Evolutionary conservation across 2,113 vertebrate species (phyloP).

Genomic region (Vicugna pacos): DNA sequence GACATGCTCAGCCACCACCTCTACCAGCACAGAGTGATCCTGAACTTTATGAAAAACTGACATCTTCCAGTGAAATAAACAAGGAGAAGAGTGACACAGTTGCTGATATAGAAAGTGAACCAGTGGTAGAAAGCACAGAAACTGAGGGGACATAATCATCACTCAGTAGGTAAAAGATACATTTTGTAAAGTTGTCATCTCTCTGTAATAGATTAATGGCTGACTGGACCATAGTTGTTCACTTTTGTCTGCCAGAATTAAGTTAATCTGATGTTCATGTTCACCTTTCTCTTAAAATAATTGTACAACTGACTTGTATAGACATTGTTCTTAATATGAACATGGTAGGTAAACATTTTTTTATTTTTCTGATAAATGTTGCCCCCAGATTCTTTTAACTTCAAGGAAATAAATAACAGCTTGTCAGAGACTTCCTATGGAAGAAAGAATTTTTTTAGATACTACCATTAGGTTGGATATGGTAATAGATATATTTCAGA

Average conservation of each 20-base stretch:
- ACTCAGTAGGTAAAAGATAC: conserved; percentile 99
- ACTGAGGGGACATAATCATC: conserved; percentile 99
- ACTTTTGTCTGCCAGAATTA: conserved; percentile 94
- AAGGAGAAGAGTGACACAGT: conserved; percentile 96
- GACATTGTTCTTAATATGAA: conserved; percentile 95
- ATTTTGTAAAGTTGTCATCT: conserved; percentile 99
- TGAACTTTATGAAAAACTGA: conserved; percentile 90
- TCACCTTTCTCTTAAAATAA: conserved; percentile 96
- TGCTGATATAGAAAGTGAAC: conserved; percentile 97
- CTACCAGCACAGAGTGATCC: conserved; percentile 88
- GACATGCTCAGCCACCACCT: conserved; percentile 89
- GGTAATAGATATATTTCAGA: conserved; percentile 92
- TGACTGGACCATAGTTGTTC: conserved; percentile 96
- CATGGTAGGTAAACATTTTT: conserved; percentile 95
- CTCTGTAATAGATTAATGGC: conserved; percentile 98
- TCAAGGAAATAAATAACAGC: conserved; percentile 89
- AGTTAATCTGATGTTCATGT: conserved; percentile 94
- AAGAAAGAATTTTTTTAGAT: conserved; percentile 96
- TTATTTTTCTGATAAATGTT: conserved; percentile 91
- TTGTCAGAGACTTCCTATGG: conserved; percentile 98
- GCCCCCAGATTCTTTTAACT: conserved; percentile 91
- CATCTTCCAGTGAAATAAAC: conserved; percentile 91
- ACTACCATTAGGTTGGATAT: conserved; percentile 91
- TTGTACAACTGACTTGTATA: conserved; percentile 97
- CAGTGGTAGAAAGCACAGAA: conserved; percentile 99